Percentiles rank a stretch among this genome's conserved stretches.
phyloP scores from a whole-genome alignment of 2,888 invertebrate species.

The Conistra vaccinii region DNA sequence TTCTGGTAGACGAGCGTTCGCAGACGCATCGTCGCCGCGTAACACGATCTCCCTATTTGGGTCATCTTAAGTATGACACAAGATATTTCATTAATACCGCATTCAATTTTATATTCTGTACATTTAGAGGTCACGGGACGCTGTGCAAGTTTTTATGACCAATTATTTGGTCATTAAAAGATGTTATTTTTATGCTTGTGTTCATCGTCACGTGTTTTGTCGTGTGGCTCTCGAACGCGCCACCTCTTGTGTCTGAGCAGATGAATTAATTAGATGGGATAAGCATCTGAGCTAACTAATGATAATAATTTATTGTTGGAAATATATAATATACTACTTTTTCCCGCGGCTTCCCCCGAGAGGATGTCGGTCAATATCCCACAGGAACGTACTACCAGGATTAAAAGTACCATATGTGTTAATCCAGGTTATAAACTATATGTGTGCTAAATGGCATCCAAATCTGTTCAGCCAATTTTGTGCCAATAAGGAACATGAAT shows the following conservation, averaged over 20 bases:
- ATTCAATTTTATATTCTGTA: constrained; percentile 41
- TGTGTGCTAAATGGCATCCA: too few relatives aligned
- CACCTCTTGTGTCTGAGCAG: constrained; percentile 7
- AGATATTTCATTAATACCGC: constrained; percentile 45
- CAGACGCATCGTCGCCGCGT: constrained; percentile 62
- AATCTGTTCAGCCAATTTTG: too few relatives aligned
- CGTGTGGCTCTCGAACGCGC: constrained; percentile 30
- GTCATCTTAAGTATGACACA: constrained; percentile 51
- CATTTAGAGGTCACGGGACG: constrained; percentile 45
- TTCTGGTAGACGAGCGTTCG: constrained; percentile 21
- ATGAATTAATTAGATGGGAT: constrained; percentile 21
- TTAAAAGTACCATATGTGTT: too few relatives aligned
- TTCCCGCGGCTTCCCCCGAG: too few relatives aligned
- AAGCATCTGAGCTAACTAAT: not conserved
- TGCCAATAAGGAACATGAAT: too few relatives aligned
- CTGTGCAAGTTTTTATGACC: constrained; percentile 41
- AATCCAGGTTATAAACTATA: too few relatives aligned
- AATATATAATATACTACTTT: too few relatives aligned
- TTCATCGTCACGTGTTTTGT: constrained; percentile 40
- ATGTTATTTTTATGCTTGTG: constrained; percentile 23
- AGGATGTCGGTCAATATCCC: too few relatives aligned
- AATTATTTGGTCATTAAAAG: constrained; percentile 36
- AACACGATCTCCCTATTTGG: constrained; percentile 55
- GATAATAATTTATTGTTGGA: not conserved
- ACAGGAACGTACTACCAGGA: too few relatives aligned